Base-by-base conservation (phyloP, 2,797 vertebrate species). In the Pangasius mekongensis region DNA sequence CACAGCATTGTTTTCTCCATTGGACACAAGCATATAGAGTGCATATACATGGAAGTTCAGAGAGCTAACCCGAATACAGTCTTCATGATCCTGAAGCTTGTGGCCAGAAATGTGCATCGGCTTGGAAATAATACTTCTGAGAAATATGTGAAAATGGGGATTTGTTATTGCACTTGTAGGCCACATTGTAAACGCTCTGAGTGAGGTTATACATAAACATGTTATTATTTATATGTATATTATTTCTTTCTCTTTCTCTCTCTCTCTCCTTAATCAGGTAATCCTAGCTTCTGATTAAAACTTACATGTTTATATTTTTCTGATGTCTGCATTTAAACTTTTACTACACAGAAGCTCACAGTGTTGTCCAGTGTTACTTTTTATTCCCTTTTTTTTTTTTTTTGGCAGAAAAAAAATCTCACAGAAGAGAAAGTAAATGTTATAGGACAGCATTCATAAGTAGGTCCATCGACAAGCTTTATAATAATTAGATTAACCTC, bases 401-500 rank as follows among this genome's bases (percentile, higher is more conserved):
- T 2, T 20, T 36, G 1, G 52, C 4, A 20, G n/a, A 36, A 24
- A 47, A 47, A 7, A 49, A 30, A 73, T 10, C 2, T 30, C 18
- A 47, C 71, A 74, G 39, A 52, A 30, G 33, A 36, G 8, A 58
- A 24, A 81, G 54, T 22, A 24, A 81, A 39, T 5, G 18, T 30
- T 77, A 43, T 8, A 16, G 27, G 27, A 52, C 49, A 30, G 49
- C 78, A 27, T 60, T 60, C 33, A 3, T 24, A 62, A 39, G 27
- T 27, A 82, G 78, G 33, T 62, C 78, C 56, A 43, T 60, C 33
- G 18, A 87, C 49, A 58, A 67, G 77, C 36, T 71, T 87, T 58
- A 22, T n/a, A 71, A 30, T 82, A 22, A 87, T 87, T 87, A 30
- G 86, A 81, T 87, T 81, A 69, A 67, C 27, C 52, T 87, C 77